phyloP scores from a whole-genome alignment of 1,140 invertebrate species.

The Argopecten irradians region DNA sequence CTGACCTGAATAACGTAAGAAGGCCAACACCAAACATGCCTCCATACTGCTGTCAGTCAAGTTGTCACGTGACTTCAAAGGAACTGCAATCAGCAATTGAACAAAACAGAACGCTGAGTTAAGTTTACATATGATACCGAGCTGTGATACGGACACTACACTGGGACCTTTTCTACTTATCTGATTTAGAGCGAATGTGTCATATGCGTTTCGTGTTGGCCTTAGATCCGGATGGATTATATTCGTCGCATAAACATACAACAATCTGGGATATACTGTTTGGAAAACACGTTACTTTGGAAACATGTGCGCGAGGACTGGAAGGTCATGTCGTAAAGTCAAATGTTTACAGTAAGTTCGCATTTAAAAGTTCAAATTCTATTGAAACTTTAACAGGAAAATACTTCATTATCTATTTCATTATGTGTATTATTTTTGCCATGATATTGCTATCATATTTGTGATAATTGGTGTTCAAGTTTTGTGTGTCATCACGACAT shows the following conservation, averaged over 20 bases:
- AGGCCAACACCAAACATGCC: background rate
- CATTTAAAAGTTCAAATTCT: too few species aligned
- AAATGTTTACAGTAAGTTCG: too few species aligned
- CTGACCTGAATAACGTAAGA: background rate
- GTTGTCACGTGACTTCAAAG: slow-evolving; percentile 1
- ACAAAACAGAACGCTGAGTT: background rate
- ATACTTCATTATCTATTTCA: too few species aligned
- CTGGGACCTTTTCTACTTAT: background rate
- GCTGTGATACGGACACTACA: background rate
- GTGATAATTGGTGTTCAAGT: too few species aligned
- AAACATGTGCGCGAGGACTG: too few species aligned
- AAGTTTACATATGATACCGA: background rate
- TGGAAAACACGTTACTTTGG: background rate
- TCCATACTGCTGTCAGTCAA: background rate
- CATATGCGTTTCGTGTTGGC: too few species aligned
- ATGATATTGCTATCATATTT: too few species aligned
- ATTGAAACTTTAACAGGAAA: too few species aligned
- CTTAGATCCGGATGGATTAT: background rate
- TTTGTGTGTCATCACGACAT: too few species aligned
- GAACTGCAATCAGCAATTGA: background rate
- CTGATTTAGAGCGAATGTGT: background rate
- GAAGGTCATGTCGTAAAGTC: too few species aligned
- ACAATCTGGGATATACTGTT: background rate
- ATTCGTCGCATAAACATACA: background rate
- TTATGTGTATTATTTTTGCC: too few species aligned